Base-by-base conservation (phyloP, 2,888 invertebrate species). In the Xanthia togata region DNA sequence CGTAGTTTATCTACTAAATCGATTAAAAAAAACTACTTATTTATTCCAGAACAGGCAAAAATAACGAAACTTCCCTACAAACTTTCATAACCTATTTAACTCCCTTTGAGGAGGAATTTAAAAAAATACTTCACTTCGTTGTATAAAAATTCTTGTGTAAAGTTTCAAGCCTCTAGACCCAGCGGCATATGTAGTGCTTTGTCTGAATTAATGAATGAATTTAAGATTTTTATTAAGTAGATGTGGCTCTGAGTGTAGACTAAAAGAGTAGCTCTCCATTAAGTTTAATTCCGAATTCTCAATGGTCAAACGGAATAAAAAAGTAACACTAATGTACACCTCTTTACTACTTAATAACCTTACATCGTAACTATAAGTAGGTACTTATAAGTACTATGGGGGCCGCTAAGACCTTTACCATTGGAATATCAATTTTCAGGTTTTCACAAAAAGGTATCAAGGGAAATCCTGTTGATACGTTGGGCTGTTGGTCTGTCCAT, bases 1-100 rank as follows among this genome's bases (percentile, higher is more conserved):
- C 9, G 44, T 44, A 53, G 26, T 65, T 70, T 38, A 53, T 31
- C n/a, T 38, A 68, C 35, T 9, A 65, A 72, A 79, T 78, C 80
- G 64, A 71, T 71, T 64, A 31, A 65, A 65, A 38, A 78, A n/a
- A n/a, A n/a, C n/a, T n/a, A 79, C 71, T 64, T 65, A 59, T 59
- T 72, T 53, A 53, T 63, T 63, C 9, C 4, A 26, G 23, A 26
- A 26, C 20, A 44, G 38, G n/a, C 9, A 64, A 41, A 64, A 44
- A 64, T 20, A 5, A 41, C n/a, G 2, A 64, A 41, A 11, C 3
- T 41, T n/a, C 4, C 9, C 41, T n/a, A n/a, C n/a, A 41, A 9
- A 63, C 17, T 14, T 44, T 44, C 14, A 44, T 44, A 4, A 14
- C 44, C 14, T 44, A 44, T 14, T 14, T 44, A 14, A 44, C 14